Evolutionary conservation across 2,113 vertebrate species (phyloP).

Genomic region (Microtus pennsylvanicus): DNA sequence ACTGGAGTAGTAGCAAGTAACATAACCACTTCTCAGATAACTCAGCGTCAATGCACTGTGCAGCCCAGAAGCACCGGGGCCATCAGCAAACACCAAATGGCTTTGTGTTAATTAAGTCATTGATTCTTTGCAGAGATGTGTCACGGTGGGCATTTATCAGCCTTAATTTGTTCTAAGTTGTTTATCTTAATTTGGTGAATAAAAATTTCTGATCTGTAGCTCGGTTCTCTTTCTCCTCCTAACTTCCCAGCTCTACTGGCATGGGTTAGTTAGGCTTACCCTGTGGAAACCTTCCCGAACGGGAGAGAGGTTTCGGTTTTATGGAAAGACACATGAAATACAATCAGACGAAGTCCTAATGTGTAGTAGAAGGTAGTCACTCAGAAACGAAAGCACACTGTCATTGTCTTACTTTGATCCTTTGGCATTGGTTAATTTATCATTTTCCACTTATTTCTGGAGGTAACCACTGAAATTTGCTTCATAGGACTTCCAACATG

Average conservation of each 20-base stretch:
- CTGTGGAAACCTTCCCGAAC: not conserved
- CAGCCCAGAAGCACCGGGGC: not conserved
- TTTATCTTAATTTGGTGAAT: conserved; percentile 48
- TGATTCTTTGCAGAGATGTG: not conserved
- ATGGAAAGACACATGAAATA: not conserved
- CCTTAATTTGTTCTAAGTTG: conserved; percentile 36
- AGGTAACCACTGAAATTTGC: not conserved
- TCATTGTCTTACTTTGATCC: not conserved
- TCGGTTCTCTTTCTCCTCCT: not conserved
- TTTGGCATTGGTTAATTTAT: not conserved
- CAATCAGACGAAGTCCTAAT: not conserved
- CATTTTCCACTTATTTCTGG: conserved; percentile 12
- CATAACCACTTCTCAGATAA: conserved; percentile 40
- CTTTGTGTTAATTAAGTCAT: conserved; percentile 15
- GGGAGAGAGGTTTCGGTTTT: not conserved
- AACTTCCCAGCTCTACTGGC: too few species aligned
- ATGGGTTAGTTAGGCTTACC: not conserved
- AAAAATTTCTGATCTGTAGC: not conserved
- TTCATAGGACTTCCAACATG: not conserved
- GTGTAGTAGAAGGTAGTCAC: not conserved
- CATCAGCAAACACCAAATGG: conserved; percentile 25
- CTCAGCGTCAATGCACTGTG: not conserved
- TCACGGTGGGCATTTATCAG: not conserved
- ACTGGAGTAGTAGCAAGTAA: conserved; percentile 46
- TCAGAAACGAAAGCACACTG: not conserved